Evolutionary conservation across 1,140 invertebrate species (phyloP).

Genomic region (Meloidogyne chitwoodi): DNA sequence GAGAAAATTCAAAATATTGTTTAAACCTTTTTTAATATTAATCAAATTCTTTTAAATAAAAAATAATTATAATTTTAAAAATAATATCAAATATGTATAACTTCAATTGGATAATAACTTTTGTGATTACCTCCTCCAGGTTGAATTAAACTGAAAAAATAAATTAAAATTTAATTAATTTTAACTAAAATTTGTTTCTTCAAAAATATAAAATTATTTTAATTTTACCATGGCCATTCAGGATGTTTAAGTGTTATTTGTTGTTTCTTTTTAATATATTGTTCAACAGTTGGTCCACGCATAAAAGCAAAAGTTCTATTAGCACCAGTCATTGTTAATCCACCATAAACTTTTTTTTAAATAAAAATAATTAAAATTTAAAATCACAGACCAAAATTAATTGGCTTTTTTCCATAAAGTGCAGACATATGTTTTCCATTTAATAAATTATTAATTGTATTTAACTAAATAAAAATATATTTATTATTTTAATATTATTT

Average conservation of each 20-base stretch:
- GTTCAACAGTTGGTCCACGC: neutral
- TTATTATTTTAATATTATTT: too few relatives aligned
- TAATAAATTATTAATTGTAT: neutral
- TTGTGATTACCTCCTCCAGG: neutral
- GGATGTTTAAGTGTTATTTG: neutral
- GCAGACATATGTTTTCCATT: neutral
- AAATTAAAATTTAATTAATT: neutral
- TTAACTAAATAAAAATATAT: neutral
- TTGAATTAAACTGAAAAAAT: neutral
- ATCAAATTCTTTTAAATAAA: too few relatives aligned
- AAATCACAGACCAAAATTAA: neutral
- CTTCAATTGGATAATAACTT: conserved; percentile 5
- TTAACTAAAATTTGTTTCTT: neutral
- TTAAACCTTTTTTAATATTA: too few relatives aligned
- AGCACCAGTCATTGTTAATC: neutral
- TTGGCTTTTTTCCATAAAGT: neutral
- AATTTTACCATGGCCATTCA: neutral
- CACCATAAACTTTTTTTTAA: neutral
- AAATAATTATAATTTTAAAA: too few relatives aligned
- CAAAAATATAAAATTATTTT: neutral
- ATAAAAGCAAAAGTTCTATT: neutral
- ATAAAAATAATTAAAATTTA: too few relatives aligned
- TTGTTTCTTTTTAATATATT: neutral
- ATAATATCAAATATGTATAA: neutral
- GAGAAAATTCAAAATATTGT: too few relatives aligned